phyloP scores from a whole-genome alignment of 2,888 invertebrate genomes.

The Lysandra coridon region DNA sequence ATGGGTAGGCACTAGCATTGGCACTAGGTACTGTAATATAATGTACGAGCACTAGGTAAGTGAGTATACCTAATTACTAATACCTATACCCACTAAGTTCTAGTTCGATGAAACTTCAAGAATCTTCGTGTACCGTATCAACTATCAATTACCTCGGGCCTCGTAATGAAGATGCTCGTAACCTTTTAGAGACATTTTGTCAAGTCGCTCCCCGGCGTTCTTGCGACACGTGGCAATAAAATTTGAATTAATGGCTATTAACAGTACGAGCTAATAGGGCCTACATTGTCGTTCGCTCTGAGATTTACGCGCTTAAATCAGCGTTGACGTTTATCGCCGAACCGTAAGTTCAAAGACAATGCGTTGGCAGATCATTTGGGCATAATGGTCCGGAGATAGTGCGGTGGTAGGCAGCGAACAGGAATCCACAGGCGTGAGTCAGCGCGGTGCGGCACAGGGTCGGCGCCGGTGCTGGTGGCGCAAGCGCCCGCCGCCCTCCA shows the following conservation, averaged over 20 bases:
- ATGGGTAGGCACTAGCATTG: too few species aligned
- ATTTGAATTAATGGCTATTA: conserved; percentile 36
- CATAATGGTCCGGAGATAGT: conserved; percentile 67
- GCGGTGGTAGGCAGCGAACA: conserved; percentile 57
- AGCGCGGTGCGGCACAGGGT: conserved; percentile 52
- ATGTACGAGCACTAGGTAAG: too few species aligned
- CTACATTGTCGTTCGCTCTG: conserved; percentile 45
- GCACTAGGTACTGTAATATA: too few species aligned
- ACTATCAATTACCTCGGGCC: neutral
- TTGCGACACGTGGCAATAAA: conserved; percentile 26
- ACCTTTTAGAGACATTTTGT: conserved; percentile 19
- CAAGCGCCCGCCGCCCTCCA: conserved; percentile 44
- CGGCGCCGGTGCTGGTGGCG: conserved; percentile 49
- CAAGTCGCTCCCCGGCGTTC: neutral
- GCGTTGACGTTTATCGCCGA: conserved; percentile 65
- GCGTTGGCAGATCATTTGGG: conserved; percentile 76
- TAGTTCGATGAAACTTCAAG: neutral
- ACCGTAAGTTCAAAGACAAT: conserved; percentile 76
- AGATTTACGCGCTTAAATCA: conserved; percentile 61
- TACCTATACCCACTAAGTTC: neutral
- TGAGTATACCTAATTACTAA: too few species aligned
- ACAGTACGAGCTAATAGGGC: conserved; percentile 35
- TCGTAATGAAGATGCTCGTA: conserved; percentile 13
- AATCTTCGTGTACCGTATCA: neutral
- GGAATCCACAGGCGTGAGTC: conserved; percentile 74